Conservation (phyloP, 2,888 invertebrate genomes). For the Rhagonycha fulva region DNA sequence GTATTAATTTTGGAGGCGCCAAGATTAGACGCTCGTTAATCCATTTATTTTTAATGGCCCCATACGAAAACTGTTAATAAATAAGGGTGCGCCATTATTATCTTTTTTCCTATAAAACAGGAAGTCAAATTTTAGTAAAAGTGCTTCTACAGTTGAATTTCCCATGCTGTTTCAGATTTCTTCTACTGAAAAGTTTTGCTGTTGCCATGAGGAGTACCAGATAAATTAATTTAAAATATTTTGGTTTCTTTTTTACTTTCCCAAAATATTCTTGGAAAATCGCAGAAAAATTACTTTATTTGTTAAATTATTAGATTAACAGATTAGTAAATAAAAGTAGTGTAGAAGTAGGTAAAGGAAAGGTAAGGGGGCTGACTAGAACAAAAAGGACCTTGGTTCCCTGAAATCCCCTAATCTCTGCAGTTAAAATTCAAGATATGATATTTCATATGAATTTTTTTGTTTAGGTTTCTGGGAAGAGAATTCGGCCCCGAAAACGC, state of each 20-base stretch:
- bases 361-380: not conserved
- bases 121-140: too few relatives aligned
- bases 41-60: too few relatives aligned
- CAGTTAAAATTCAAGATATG: not conserved
- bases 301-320: not conserved
- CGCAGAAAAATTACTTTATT: not conserved
- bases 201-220: not conserved
- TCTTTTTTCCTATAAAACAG: too few relatives aligned
- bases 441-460: constrained; percentile 8
- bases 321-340: not conserved
- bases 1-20: too few relatives aligned
- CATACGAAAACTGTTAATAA: too few relatives aligned
- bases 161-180: not conserved
- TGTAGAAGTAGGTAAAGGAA: not conserved
- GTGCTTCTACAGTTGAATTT: not conserved
- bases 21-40: too few relatives aligned
- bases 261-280: not conserved
- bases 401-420: not conserved
- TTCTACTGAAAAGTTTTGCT: not conserved
- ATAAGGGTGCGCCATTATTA: too few relatives aligned
- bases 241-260: not conserved
- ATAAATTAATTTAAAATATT: not conserved
- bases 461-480: constrained; percentile 53
- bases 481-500: constrained; percentile 34
- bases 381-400: not conserved